Evolutionary conservation across 1,140 invertebrate genomes (phyloP), one percentile per base, ranked within the genome.

Genomic region (Drosophila jambulina): DNA sequence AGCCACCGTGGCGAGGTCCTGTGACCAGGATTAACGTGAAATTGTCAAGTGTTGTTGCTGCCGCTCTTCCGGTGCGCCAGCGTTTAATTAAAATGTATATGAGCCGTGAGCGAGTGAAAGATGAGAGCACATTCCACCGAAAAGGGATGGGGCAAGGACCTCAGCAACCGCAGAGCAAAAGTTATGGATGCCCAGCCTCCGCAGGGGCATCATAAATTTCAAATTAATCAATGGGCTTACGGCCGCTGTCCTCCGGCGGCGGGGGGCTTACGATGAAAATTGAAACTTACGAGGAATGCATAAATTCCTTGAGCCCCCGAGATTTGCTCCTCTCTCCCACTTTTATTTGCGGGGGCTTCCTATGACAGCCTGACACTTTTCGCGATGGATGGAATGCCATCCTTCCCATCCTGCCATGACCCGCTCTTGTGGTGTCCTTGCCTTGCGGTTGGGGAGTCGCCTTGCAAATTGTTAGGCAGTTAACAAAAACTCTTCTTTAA

Each of bases 201-300:
- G 56, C 76, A 43, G 75, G 51, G 61, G 78, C 81, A 75, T 90
- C 85, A 91, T 90, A 90, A 90, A 90, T 90, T 90, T 90, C 85
- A 91, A 90, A 90, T 90, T 90, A 90, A 90, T 90, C 85, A 90
- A 90, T 90, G 85, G 85, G 85, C 85, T 90, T 90, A 75, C 57
- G 76, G 42, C 67, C 63, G 51, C 67, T 72, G 84, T 83, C 45
- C 42, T 17, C 19, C 32, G n/a, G 27, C 23, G 21, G 32, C 21
- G 9, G 6, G 42, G 23, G 65, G 57, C 84, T 83, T 83, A 80
- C 67, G 32, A 54, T 51, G 40, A 65, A 74, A 82, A 86, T 86
- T 87, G 83, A 77, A 83, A 86, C 70, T 86, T 78, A 78, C 75
- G 75, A 67, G 53, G 40, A 76, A 76, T 76, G 62, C 74, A 76